Evolutionary conservation across 2,113 vertebrate species (phyloP).

Genomic region (Numenius arquata): DNA sequence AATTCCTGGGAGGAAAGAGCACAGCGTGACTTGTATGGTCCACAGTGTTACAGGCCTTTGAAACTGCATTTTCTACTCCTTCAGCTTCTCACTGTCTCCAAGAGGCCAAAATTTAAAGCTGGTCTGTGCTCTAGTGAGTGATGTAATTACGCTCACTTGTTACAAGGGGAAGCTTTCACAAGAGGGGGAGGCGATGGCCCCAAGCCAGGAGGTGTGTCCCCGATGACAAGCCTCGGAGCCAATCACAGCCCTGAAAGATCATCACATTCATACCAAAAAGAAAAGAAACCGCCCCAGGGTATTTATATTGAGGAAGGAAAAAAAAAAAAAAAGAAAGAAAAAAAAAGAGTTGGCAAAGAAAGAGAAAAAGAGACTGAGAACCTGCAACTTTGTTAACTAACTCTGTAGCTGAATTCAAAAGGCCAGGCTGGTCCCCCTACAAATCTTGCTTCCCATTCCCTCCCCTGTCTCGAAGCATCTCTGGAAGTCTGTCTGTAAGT

Average conservation of each 20-base stretch:
- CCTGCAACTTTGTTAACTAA: slow-evolving; percentile 60
- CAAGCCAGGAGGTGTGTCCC: slow-evolving; percentile 54
- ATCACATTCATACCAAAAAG: slow-evolving; percentile 69
- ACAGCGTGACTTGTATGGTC: not conserved
- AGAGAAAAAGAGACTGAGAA: slow-evolving; percentile 31
- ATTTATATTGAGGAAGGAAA: slow-evolving; percentile 18
- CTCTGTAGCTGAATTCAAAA: slow-evolving; percentile 38
- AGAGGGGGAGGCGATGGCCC: slow-evolving; percentile 28
- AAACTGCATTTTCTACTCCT: slow-evolving; percentile 47
- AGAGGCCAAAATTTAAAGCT: slow-evolving; percentile 60
- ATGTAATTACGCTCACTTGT: slow-evolving; percentile 72
- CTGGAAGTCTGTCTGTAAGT: not conserved
- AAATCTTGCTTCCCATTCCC: slow-evolving; percentile 13
- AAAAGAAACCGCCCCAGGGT: slow-evolving; percentile 69
- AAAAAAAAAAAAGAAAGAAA: not conserved
- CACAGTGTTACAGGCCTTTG: not conserved
- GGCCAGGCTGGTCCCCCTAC: not conserved
- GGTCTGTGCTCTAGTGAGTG: slow-evolving; percentile 71
- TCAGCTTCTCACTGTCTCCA: slow-evolving; percentile 18
- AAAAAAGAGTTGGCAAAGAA: not conserved
- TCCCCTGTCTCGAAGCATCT: not conserved
- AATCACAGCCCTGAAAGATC: slow-evolving; percentile 65
- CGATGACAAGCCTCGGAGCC: slow-evolving; percentile 18
- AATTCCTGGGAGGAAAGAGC: not conserved
- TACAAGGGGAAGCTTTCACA: slow-evolving; percentile 66